Evolutionary conservation across 2,113 vertebrate species (phyloP), one percentile per base, ranked within the genome.

Genomic region (Corythornis cristatus): DNA sequence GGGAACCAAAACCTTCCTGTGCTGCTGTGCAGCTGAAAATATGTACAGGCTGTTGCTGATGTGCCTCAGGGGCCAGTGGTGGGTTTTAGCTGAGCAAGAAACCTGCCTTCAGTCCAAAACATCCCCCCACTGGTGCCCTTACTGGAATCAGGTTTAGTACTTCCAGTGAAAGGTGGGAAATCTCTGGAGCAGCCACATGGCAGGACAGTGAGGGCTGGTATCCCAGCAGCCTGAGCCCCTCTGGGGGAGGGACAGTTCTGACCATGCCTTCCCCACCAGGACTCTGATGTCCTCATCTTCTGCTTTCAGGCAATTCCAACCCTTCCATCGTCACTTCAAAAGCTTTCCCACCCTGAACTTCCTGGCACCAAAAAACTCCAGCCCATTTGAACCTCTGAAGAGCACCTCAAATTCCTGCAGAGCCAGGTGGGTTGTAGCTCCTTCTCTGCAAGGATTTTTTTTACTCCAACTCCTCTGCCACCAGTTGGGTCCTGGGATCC

Each of bases 321-420:
- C 99, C 71, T 97, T 98, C 90, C 96, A 98, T 53, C 89, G 96
- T 75, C 99, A 99, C 95, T 98, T 98, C 54, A 96, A 98, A 96
- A 97, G 58, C 82, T 98, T 99, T 95, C 98, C 99, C 5, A 62
- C 93, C 70, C 92, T 99, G 84, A 98, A 95, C 90, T 98, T 98
- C 96, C 83, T 90, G 94, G 90, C 96, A 84, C 95, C 96, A 23
- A 98, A 97, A 70, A 94, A 94, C 43, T 98, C 90, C 86, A 98
- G 98, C 96, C 98, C 98, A 0, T 99, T 99, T 90, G 98, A 99
- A 77, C 93, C 96, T 54, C 96, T 17, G 23, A 95, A 66, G 57
- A 96, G 51, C 71, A 94, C 65, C 61, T 76, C 66, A 0, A 89
- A 66, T 61, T 91, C 78, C 4, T 88, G 80, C 65, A 75, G 84